Base-by-base conservation (phyloP, 2,113 vertebrate species). In the Arothron firmamentum region DNA sequence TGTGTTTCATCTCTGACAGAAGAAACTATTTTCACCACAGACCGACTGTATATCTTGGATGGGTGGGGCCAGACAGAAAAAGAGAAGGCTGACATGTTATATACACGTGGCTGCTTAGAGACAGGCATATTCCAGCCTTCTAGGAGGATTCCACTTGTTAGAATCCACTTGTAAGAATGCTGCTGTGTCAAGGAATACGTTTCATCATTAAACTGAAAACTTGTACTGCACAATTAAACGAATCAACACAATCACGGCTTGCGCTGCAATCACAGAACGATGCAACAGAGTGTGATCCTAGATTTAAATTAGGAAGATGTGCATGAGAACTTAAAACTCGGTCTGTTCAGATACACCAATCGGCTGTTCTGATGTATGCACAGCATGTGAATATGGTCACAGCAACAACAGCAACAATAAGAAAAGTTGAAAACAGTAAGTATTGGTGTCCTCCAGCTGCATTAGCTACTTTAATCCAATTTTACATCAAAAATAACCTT, bases 21-120 rank as follows among this genome's bases (percentile, higher is more conserved):
- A 51, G 21, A 58, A 59, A 59, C 55, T 0, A 7, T 14, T 23
- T 67, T 50, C 58, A 48, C 65, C 28, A 13, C 49, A 75, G 28
- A 7, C 54, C 49, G 34, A 31, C 38, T 52, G 62, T 70, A 52
- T 67, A 31, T 58, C 54, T 58, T n/a, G 48, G 19, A 66, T 53
- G 67, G 63, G 70, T 25, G 63, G 54, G 58, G 75, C 45, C 2
- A 12, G 47, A 43, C 51, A 19, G 2, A 17, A 53, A 45, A 16
- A 15, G 10, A 28, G 16, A 47, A 16, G 47, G 20, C 25, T 19
- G 55, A n/a, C 67, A 52, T 56, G 46, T 72, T 59, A 20, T 67
- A 38, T 55, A 31, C 28, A 31, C 28, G 6, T 11, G 12, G 6
- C 43, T 45, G 43, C 13, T 17, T 45, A 45, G 28, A 31, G 34